Conservation (phyloP, 1,140 invertebrate species). For the Drosophila takahashii region DNA sequence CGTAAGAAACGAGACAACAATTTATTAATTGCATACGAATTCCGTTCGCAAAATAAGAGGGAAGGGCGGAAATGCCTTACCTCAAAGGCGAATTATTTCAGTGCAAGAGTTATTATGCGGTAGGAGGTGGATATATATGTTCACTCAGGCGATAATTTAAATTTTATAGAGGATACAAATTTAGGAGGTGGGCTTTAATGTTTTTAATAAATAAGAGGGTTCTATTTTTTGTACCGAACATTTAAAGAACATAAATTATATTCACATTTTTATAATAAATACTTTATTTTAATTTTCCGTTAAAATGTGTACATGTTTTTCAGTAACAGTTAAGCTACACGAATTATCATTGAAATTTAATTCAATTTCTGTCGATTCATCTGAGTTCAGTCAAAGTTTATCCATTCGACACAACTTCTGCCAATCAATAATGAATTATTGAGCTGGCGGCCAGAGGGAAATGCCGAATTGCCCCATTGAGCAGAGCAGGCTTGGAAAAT, state of each 20-base stretch:
- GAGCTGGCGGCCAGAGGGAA: constrained; percentile 19
- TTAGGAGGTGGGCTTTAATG: neutral
- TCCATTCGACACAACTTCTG: constrained; percentile 24
- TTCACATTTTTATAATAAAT: too few species aligned
- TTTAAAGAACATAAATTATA: too few species aligned
- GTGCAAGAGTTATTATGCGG: constrained; percentile 9
- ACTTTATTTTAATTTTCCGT: too few species aligned
- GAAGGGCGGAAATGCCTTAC: neutral
- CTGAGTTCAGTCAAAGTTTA: constrained; percentile 26
- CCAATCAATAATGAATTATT: constrained; percentile 46
- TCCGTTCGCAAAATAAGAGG: constrained; percentile 4
- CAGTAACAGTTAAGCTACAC: neutral
- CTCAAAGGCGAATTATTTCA: constrained; percentile 2
- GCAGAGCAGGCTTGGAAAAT: constrained; percentile 29
- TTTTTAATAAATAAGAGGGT: too few species aligned
- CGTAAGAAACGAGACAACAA: constrained; percentile 35
- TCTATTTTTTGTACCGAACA: too few species aligned
- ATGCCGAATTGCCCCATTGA: constrained; percentile 24
- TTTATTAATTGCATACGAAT: constrained; percentile 47
- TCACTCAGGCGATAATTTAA: neutral
- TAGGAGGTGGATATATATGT: neutral
- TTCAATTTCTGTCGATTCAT: constrained; percentile 27
- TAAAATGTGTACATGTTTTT: neutral
- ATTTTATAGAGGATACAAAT: neutral
- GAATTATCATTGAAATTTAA: constrained; percentile 32